phyloP scores from a whole-genome alignment of 1,140 invertebrate genomes.

The Drosophila trapezifrons region DNA sequence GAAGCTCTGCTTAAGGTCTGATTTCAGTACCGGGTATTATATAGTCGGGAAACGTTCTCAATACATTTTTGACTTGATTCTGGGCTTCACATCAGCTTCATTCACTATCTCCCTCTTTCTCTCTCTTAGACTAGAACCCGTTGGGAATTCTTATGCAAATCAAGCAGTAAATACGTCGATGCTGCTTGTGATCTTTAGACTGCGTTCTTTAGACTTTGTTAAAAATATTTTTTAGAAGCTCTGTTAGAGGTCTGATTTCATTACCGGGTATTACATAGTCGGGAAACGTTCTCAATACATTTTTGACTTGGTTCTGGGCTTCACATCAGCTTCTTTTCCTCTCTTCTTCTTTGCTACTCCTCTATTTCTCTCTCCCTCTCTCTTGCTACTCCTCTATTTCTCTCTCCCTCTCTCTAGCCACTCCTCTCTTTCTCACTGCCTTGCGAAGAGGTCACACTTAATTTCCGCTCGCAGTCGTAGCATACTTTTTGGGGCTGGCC shows the following conservation, averaged over 20 bases:
- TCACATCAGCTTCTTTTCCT: background rate
- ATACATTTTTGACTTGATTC: background rate
- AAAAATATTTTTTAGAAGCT: too few relatives aligned
- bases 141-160: too few relatives aligned
- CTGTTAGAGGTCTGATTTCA: too few relatives aligned
- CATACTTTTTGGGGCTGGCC: conserved; percentile 66
- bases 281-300: background rate
- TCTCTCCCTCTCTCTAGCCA: conserved; percentile 11
- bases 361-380: background rate
- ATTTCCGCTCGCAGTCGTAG: conserved; percentile 76
- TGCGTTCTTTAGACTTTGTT: too few relatives aligned
- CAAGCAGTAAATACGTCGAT: too few relatives aligned
- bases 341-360: background rate
- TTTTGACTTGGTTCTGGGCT: conserved; percentile 2
- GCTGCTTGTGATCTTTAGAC: too few relatives aligned
- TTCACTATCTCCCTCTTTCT: background rate
- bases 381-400: too few relatives aligned
- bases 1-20: too few relatives aligned
- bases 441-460: conserved; percentile 80
- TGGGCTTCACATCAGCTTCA: conserved; percentile 1
- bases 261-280: background rate
- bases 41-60: background rate
- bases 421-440: conserved; percentile 37
- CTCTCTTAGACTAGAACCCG: too few relatives aligned
- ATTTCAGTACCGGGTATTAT: background rate